phyloP scores from a whole-genome alignment of 1,140 invertebrate species.

The Andricus grossulariae region DNA sequence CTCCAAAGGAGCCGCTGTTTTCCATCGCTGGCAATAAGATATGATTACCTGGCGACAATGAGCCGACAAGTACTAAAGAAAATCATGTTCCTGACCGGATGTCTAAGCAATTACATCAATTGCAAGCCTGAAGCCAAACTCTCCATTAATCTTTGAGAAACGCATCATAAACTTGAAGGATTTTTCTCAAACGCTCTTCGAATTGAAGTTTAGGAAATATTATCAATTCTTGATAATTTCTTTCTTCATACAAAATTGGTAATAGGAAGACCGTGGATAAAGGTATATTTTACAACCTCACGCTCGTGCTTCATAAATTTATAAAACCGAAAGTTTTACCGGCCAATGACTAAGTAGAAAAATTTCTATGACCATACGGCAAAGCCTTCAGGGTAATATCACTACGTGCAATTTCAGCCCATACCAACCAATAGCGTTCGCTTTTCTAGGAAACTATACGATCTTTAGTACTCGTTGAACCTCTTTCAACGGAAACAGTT shows the following conservation, averaged over 20 bases:
- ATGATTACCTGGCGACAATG: constrained; percentile 18
- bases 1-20: neutral
- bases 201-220: too few species aligned
- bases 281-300: constrained; percentile 3
- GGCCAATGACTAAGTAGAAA: neutral
- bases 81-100: neutral
- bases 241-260: neutral
- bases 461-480: constrained; percentile 40
- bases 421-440: constrained; percentile 34
- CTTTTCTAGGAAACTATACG: constrained; percentile 38
- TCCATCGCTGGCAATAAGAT: neutral
- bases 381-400: constrained; percentile 34
- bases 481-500: constrained; percentile 40
- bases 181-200: too few species aligned
- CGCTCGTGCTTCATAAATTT: constrained; percentile 1
- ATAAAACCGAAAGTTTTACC: neutral
- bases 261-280: neutral
- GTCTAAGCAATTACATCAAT: neutral
- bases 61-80: constrained; percentile 22
- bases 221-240: too few species aligned
- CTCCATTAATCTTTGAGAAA: neutral
- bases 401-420: constrained; percentile 31
- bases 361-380: constrained; percentile 8
- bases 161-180: too few species aligned
- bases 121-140: neutral